phyloP scores from a whole-genome alignment of 2,888 invertebrate species.

The Eupithecia vulgata region DNA sequence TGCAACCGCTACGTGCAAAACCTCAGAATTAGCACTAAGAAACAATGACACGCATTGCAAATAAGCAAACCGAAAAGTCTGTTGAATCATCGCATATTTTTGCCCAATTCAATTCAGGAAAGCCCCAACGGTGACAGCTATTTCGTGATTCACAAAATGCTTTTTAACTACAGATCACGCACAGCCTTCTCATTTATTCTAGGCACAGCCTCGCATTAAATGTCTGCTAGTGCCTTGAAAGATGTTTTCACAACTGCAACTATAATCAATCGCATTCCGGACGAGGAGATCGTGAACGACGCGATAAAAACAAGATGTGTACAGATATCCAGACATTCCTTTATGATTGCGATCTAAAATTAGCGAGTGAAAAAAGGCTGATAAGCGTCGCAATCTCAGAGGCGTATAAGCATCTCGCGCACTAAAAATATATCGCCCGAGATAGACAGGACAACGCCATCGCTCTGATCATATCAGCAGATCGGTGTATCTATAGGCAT shows the following conservation, averaged over 20 bases:
- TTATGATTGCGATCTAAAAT: constrained; percentile 61
- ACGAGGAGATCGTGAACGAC: constrained; percentile 38
- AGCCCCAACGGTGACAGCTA: constrained; percentile 19
- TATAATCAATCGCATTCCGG: constrained; percentile 45
- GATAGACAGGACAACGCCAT: constrained; percentile 51
- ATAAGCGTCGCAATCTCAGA: constrained; percentile 62
- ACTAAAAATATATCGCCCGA: constrained; percentile 66
- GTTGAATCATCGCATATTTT: constrained; percentile 25
- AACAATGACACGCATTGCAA: constrained; percentile 10
- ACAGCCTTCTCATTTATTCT: constrained; percentile 30
- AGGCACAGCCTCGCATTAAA: constrained; percentile 28
- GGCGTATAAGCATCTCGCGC: constrained; percentile 58
- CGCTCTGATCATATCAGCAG: constrained; percentile 55
- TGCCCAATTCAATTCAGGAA: constrained; percentile 27
- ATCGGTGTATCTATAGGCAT: constrained; percentile 53
- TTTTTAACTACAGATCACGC: constrained; percentile 23
- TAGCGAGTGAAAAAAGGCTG: constrained; percentile 60
- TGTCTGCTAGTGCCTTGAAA: constrained; percentile 32
- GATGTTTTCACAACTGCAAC: constrained; percentile 40
- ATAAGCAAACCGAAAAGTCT: constrained; percentile 7
- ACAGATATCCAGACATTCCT: constrained; percentile 49
- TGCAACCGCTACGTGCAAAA: constrained; percentile 17
- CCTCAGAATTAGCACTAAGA: constrained; percentile 14
- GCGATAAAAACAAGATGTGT: constrained; percentile 45
- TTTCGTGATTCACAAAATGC: constrained; percentile 26